Base-by-base conservation (phyloP, 2,888 invertebrate species). In the Cristatella mucedo region DNA sequence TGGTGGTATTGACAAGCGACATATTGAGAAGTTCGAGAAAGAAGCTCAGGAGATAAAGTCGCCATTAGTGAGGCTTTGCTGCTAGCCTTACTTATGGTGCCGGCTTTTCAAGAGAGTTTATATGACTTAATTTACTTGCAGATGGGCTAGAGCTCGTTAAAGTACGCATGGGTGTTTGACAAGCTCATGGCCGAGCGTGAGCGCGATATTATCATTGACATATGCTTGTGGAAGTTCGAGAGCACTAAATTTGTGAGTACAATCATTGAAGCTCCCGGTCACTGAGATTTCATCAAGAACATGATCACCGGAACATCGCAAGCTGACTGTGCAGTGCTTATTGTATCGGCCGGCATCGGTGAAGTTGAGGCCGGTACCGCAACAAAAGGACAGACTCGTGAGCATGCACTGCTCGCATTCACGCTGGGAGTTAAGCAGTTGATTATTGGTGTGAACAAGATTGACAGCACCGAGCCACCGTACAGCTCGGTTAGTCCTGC, bases 241-340 rank as follows among this genome's bases (percentile, higher is more conserved):
- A 93, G 93, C 9, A 68, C 76, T 44, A 91, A 77, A 68, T 95
- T 83, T 76, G 89, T 87, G 65, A 85, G 95, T 51, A 95, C 93
- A 68, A 93, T 97, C 73, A 97, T 97, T 68, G 97, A 97, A 70
- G 97, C 97, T 52, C 97, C 97, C 50, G 97, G 97, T 62, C 97
- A 97, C 77, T 82, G 97, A 76, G 95, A 97, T 86, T 97, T 97
- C 80, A 97, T 97, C 75, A 97, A 97, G 75, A 97, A 97, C 89
- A 97, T 97, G 97, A 97, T 97, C 71, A 97, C 95, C 55, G 97
- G 95, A 69, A 72, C 73, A 2, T 73, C 73, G 40, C 74, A 83
- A 71, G 95, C 95, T 57, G 95, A 97, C 73, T 93, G 93, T 70
- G 97, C 95, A 54, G 91, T 97, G 53, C 72, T 97, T 57, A 89